Conservation (phyloP, 2,113 vertebrate species). For the Thunnus maccoyii region DNA sequence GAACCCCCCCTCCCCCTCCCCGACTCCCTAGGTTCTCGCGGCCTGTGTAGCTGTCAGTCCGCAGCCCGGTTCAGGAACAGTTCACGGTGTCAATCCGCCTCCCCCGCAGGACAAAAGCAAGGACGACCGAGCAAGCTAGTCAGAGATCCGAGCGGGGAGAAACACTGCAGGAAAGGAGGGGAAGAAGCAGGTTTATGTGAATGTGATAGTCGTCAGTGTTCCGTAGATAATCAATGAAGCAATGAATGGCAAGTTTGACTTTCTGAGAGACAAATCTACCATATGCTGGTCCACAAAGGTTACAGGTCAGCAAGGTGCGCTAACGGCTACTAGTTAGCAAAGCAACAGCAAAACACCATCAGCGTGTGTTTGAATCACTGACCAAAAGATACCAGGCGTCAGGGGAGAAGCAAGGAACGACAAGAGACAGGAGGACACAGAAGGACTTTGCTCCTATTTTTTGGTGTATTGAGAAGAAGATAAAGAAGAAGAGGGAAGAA, state of each 20-base stretch:
- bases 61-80: conserved; percentile 63
- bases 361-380: not conserved
- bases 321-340: not conserved
- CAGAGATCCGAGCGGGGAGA: conserved; percentile 6
- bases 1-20: conserved; percentile 34
- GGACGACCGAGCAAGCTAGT: not conserved
- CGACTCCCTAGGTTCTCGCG: conserved; percentile 22
- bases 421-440: not conserved
- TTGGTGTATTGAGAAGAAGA: not conserved
- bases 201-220: not conserved
- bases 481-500: not conserved
- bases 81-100: conserved; percentile 64
- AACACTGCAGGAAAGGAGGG: not conserved
- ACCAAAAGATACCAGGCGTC: not conserved
- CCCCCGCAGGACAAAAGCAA: not conserved
- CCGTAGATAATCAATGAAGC: not conserved
- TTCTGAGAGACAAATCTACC: not conserved
- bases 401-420: not conserved
- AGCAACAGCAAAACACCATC: not conserved
- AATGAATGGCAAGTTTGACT: not conserved
- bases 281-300: not conserved
- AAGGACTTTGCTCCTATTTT: not conserved
- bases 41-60: conserved; percentile 60
- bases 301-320: conserved; percentile 4
- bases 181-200: not conserved